These are phyloP conservation scores for Lophotis ruficrista DNA, from an alignment of 2,113 vertebrate genomes.

Conservation along the genomic window DNA sequence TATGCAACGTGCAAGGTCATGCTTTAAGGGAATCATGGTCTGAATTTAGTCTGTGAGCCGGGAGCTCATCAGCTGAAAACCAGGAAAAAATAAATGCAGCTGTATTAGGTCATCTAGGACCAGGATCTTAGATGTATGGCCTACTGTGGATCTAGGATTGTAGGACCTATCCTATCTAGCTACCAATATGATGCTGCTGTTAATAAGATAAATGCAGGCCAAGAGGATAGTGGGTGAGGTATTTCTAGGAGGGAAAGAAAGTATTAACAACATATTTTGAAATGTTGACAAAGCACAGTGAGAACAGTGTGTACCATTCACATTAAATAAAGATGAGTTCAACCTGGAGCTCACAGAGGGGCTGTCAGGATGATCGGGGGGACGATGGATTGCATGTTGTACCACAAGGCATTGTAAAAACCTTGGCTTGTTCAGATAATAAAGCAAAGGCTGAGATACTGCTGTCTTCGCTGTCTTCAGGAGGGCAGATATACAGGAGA, in stretches of 20 bases:
- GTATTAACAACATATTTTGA: neutral
- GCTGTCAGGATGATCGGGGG: neutral
- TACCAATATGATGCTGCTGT: neutral
- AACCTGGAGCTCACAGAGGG: neutral
- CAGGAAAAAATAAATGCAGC: neutral
- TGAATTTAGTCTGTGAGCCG: neutral
- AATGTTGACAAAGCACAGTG: neutral
- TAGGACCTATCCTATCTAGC: neutral
- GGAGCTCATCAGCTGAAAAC: neutral
- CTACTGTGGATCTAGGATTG: neutral
- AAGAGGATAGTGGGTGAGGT: neutral
- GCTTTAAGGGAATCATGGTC: neutral
- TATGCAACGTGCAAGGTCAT: neutral
- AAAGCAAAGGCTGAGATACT: neutral
- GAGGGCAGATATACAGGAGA: neutral
- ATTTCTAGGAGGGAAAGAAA: neutral
- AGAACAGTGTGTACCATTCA: neutral
- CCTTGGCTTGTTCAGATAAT: neutral
- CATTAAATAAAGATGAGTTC: neutral
- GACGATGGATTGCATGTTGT: accelerated
- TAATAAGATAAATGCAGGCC: neutral
- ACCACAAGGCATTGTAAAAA: neutral
- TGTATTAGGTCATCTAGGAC: neutral
- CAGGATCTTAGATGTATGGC: neutral
- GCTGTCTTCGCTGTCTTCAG: neutral